These are phyloP conservation scores for Triplophysa siluroides DNA, from an alignment of 2,113 vertebrate genomes.

Conservation along the genomic window DNA sequence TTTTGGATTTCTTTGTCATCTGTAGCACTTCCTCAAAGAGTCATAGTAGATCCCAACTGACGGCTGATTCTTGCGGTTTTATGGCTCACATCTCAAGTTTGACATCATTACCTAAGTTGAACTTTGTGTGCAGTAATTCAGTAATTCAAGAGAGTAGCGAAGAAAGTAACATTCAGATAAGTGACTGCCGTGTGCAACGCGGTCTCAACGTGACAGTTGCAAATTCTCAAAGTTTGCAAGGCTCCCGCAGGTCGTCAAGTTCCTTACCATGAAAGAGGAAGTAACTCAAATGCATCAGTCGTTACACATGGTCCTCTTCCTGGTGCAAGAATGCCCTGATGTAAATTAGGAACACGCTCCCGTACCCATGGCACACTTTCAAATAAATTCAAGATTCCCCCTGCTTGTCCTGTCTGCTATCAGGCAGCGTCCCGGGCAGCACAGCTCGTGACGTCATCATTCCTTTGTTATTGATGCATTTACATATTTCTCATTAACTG, in stretches of 20 bases:
- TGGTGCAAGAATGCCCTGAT: conserved; percentile 16
- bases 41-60: background rate
- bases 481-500: conserved; percentile 75
- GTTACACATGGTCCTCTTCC: conserved; percentile 20
- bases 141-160: background rate
- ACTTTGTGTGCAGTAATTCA: conserved; percentile 4
- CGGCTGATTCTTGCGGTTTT: background rate
- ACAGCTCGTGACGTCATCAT: conserved; percentile 73
- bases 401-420: conserved; percentile 48
- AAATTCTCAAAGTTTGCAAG: conserved; percentile 27
- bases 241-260: conserved; percentile 3
- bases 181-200: background rate
- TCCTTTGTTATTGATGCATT: conserved; percentile 81
- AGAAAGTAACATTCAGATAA: background rate
- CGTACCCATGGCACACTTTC: conserved; percentile 55
- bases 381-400: background rate
- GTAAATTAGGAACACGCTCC: conserved; percentile 33
- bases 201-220: background rate
- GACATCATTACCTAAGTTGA: background rate
- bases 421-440: conserved; percentile 73
- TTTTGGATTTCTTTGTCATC: conserved; percentile 33
- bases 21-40: conserved; percentile 6
- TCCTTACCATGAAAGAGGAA: conserved; percentile 40
- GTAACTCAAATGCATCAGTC: conserved; percentile 42
- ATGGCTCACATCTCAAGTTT: background rate